Percentiles rank a stretch among this genome's conserved stretches.
Conservation (phyloP, 2,797 vertebrate species). For the Lemur catta region DNA sequence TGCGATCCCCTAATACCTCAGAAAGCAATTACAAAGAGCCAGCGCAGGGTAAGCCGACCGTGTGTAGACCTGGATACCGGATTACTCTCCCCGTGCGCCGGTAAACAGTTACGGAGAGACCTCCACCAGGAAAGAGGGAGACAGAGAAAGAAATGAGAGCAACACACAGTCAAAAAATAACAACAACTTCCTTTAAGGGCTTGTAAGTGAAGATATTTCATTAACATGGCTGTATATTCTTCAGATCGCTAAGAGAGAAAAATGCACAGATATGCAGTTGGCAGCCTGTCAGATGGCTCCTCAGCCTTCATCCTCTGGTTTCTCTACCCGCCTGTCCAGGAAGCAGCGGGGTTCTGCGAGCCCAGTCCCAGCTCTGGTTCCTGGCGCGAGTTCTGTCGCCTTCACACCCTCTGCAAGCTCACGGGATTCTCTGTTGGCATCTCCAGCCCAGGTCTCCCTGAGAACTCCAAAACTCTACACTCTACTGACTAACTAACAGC, state of each 20-base stretch:
- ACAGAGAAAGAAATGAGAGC: neutral
- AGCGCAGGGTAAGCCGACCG: fast-evolving
- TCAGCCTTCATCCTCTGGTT: fast-evolving
- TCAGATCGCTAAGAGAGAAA: neutral
- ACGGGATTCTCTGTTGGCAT: fast-evolving
- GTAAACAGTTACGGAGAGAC: fast-evolving
- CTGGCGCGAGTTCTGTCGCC: fast-evolving
- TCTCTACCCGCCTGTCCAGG: fast-evolving
- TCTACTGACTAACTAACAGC: too few species aligned
- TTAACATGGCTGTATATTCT: fast-evolving
- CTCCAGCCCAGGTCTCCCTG: too few species aligned
- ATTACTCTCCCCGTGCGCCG: neutral
- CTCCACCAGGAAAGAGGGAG: fast-evolving
- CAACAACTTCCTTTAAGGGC: fast-evolving
- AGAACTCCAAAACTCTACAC: fast-evolving
- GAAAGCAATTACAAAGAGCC: neutral
- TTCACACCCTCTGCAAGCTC: fast-evolving
- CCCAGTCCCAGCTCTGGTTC: neutral
- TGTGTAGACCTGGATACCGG: neutral
- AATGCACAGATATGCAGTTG: fast-evolving
- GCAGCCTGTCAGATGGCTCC: fast-evolving
- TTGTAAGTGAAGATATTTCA: fast-evolving
- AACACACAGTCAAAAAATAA: neutral
- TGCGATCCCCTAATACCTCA: neutral
- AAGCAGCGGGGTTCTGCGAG: fast-evolving